These are phyloP conservation scores for Phyllopteryx taeniolatus DNA, from an alignment of 2,113 vertebrate species.

Conservation along the genomic window DNA sequence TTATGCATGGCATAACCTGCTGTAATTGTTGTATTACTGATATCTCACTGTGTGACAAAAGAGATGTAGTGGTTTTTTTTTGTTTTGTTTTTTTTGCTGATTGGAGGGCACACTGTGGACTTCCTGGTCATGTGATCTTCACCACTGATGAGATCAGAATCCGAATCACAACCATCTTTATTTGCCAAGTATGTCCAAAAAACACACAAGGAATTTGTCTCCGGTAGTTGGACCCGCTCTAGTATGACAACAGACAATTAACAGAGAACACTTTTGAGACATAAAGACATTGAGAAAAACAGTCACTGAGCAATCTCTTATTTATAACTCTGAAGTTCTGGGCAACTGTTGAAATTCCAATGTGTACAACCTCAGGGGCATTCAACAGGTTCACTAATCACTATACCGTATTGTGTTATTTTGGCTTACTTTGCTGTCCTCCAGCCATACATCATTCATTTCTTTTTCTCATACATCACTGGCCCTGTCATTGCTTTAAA, in stretches of 20 bases:
- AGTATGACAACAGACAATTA: no score
- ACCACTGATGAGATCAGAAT: neutral
- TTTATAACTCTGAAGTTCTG: neutral
- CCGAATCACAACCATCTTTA: no score
- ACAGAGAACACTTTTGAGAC: no score
- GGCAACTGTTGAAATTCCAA: neutral
- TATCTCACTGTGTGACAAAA: no score
- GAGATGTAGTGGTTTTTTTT: neutral
- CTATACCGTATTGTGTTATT: neutral
- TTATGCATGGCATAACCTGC: neutral
- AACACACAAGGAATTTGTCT: no score
- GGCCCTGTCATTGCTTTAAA: neutral
- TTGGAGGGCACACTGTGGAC: neutral
- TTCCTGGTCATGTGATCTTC: neutral
- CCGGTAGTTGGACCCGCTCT: no score
- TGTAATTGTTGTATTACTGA: neutral
- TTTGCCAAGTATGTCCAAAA: no score
- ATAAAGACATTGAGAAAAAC: no score
- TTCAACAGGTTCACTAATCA: neutral
- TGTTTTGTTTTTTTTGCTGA: neutral
- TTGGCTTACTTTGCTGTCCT: neutral
- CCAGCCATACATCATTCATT: neutral
- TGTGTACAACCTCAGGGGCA: neutral
- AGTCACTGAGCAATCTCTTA: neutral
- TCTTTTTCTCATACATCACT: conserved; percentile 1